Base-by-base conservation (phyloP, 2,113 vertebrate species). In the Felis chaus region DNA sequence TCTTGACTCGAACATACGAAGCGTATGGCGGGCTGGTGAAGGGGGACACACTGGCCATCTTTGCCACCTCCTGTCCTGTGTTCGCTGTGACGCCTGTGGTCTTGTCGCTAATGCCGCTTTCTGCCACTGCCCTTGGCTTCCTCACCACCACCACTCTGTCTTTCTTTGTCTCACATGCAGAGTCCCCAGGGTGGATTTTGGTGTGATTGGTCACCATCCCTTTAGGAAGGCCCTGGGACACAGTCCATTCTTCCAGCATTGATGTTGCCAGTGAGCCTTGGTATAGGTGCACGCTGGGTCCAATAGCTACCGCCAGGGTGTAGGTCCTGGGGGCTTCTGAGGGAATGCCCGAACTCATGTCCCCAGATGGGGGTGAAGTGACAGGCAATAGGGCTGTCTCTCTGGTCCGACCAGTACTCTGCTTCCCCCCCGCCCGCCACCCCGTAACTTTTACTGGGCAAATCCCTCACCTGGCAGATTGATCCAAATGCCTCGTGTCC, bases 291-390 rank as follows among this genome's bases (percentile, higher is more conserved):
- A 7, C 6, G 1, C 16, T 11, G 14, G 29, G 41, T 7, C 55
- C 23, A n/a, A 11, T 4, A 31, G 48, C 83, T 23, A 5, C 1
- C 2, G 31, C 10, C 14, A 25, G 33, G 45, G 65, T 10, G 23
- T 27, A 13, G 33, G 11, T 39, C 36, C 4, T 0, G 4, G 73
- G 25, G 14, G 7, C 36, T 63, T 9, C 7, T 0, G 65, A 33
- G 71, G 41, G 29, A 14, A 0, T 0, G 63, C 7, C 33, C 0
- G 61, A n/a, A 53, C 29, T 0, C 0, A 1, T 18, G 27, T 41
- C 33, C 53, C 16, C 7, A 7, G 53, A 36, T 7, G 18, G 25
- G 39, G 15, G 13, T 3, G 4, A 12, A 23, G 33, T 12, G n/a
- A 29, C 25, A 16, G 39, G 33, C 36, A 10, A 10, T 0, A 57